A percentile compares a stretch with the other conserved stretches of the same genome.
Evolutionary conservation across 2,113 vertebrate species (phyloP).

Genomic region (Lamprologus sp.): DNA sequence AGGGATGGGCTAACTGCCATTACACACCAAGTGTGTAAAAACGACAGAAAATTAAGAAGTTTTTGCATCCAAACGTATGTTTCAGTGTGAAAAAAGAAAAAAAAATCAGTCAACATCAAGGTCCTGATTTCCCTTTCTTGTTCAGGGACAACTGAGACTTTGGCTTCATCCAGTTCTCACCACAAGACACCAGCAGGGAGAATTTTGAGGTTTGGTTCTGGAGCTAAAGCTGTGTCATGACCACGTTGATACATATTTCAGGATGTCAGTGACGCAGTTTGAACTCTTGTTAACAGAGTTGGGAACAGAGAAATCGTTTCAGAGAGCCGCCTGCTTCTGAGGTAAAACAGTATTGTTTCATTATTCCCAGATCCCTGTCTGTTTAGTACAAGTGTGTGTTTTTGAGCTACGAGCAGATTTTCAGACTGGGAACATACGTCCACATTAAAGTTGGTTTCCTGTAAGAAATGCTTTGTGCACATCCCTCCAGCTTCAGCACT

Average conservation of each 20-base stretch:
- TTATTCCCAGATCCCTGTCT: not conserved
- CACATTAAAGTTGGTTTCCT: not conserved
- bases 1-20: not conserved
- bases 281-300: not conserved
- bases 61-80: not conserved
- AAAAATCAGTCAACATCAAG: not conserved
- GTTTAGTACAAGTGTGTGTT: not conserved
- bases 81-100: not conserved
- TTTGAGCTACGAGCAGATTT: not conserved
- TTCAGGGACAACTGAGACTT: not conserved
- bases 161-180: not conserved
- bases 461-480: not conserved
- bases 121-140: not conserved
- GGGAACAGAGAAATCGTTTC: not conserved
- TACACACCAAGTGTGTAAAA: not conserved
- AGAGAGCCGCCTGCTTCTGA: not conserved
- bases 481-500: not conserved
- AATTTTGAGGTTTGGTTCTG: not conserved
- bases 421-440: not conserved
- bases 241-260: not conserved
- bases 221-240: not conserved
- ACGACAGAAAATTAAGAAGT: not conserved
- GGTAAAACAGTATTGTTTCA: not conserved
- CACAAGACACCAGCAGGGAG: not conserved
- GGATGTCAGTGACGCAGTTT: not conserved